Conservation (phyloP, 2,797 vertebrate genomes). For the Halcyon smyrnensis region DNA sequence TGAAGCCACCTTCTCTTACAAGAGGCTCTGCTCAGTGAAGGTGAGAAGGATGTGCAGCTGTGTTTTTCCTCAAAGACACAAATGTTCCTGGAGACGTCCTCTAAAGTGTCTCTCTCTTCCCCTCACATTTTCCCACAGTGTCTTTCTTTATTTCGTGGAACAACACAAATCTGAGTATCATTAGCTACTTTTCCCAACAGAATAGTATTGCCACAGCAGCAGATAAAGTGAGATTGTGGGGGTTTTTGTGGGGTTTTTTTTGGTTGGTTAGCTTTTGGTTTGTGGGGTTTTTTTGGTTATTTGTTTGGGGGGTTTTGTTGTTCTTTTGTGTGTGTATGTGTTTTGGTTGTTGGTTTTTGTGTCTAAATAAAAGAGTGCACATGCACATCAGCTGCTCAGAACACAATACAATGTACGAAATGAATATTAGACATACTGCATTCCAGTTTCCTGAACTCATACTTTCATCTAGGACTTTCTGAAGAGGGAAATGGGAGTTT, state of each 20-base stretch:
- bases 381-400: not conserved
- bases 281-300: too few species aligned
- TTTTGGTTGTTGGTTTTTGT: not conserved
- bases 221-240: constrained; percentile 25
- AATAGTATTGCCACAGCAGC: constrained; percentile 16
- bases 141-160: constrained; percentile 24
- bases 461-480: not conserved
- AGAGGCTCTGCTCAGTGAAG: not conserved
- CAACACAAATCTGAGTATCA: constrained; percentile 39
- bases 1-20: not conserved
- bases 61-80: not conserved
- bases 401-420: not conserved
- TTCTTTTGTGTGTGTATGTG: too few species aligned
- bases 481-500: not conserved
- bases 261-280: too few species aligned
- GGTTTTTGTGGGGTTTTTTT: too few species aligned
- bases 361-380: not conserved
- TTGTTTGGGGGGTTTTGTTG: too few species aligned
- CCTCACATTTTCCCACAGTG: constrained; percentile 44
- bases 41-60: not conserved
- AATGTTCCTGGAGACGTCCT: not conserved
- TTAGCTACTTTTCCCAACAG: constrained; percentile 57
- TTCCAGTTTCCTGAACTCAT: not conserved
- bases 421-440: accelerated
- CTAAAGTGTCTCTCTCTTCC: not conserved